Conservation (phyloP, 2,113 vertebrate genomes). For the Channa maculata region DNA sequence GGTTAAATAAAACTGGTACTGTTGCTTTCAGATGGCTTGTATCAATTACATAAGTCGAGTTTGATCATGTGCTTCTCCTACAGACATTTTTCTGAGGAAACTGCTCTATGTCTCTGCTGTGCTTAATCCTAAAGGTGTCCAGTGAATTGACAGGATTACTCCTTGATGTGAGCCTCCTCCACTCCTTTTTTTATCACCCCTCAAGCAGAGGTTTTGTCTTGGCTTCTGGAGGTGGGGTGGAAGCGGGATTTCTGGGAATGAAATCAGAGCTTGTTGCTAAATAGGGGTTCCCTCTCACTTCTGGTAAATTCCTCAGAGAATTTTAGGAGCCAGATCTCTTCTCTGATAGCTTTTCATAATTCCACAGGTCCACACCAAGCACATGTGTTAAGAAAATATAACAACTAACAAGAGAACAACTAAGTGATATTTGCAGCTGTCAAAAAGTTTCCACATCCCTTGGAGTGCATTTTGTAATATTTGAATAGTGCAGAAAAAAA, state of each 20-base stretch:
- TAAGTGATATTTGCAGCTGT: conserved; percentile 57
- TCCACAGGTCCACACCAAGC: conserved; percentile 24
- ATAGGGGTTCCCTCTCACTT: conserved; percentile 63
- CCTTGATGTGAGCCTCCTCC: neutral
- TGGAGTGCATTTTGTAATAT: neutral
- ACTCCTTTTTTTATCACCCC: conserved; percentile 2
- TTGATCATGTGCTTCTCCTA: conserved; percentile 22
- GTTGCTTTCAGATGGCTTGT: conserved; percentile 2
- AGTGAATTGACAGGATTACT: conserved; percentile 7
- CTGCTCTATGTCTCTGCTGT: neutral
- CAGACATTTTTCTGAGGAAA: neutral
- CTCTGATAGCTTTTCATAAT: conserved; percentile 38
- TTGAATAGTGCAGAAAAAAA: conserved; percentile 5
- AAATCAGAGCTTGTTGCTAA: conserved; percentile 61
- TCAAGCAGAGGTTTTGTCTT: conserved; percentile 2
- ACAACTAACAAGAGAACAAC: conserved; percentile 44
- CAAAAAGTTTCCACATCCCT: neutral
- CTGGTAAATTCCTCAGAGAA: conserved; percentile 49
- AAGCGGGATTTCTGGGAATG: conserved; percentile 61
- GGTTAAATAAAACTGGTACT: conserved; percentile 12
- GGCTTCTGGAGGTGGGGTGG: conserved; percentile 18
- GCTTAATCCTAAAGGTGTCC: neutral
- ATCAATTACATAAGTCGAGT: conserved; percentile 13
- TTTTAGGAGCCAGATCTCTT: conserved; percentile 22
- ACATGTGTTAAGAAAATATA: conserved; percentile 57